Percentiles rank a stretch among this genome's conserved stretches.
phyloP scores from a whole-genome alignment of 2,797 vertebrate genomes.

The Danio albolineatus region DNA sequence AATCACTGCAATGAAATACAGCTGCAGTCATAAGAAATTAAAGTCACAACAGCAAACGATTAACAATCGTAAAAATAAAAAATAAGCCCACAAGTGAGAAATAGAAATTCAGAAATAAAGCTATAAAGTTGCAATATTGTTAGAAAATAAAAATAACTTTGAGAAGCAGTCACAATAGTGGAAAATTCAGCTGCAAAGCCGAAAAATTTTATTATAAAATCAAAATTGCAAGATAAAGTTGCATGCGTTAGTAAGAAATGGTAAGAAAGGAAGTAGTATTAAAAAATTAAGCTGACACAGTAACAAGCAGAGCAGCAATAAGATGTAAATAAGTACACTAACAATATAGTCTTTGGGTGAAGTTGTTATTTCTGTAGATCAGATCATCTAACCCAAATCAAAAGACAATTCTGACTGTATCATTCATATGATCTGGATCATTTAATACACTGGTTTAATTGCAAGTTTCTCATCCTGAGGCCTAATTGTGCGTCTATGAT shows the following conservation, averaged over 20 bases:
- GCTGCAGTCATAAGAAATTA: neutral
- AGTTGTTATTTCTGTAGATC: constrained; percentile 1
- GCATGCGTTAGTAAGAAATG: neutral
- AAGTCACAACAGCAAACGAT: neutral
- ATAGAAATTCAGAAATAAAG: neutral
- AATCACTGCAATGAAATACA: neutral
- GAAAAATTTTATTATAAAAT: neutral
- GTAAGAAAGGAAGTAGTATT: neutral
- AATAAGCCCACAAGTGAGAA: neutral
- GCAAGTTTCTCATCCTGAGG: neutral
- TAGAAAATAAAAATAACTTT: neutral
- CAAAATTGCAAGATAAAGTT: neutral
- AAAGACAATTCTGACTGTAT: neutral
- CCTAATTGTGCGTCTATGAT: neutral
- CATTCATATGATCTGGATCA: neutral
- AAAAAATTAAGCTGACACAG: neutral
- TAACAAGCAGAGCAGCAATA: neutral
- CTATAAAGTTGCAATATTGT: neutral
- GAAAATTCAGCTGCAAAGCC: neutral
- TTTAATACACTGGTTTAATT: neutral
- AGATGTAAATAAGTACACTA: neutral
- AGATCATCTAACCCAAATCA: constrained; percentile 4
- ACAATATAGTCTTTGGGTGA: neutral
- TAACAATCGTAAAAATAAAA: too few species aligned
- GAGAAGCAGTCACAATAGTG: neutral